Base-by-base conservation (phyloP, 2,797 vertebrate genomes). In the Gadopsis bispinosus region DNA sequence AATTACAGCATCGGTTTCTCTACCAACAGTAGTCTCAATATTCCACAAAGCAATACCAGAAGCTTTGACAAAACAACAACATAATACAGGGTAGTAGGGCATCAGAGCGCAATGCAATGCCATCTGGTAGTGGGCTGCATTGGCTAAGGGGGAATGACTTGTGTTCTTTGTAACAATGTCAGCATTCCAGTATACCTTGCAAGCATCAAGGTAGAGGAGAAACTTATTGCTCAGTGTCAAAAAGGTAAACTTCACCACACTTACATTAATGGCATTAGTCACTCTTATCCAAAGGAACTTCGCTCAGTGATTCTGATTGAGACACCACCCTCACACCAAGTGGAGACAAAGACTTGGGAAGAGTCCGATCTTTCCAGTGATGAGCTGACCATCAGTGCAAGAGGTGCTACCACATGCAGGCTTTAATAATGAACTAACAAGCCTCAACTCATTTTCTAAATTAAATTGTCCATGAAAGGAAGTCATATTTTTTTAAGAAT, bases 331-430 rank as follows among this genome's bases (percentile, higher is more conserved):
- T 85, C 69, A 71, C 66, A 64, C 80, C 50, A 85, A 87, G 75
- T 81, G 54, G 33, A 54, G 53, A 60, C 54, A 61, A 59, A 80
- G 70, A 78, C 70, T 79, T 58, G 31, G 67, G 61, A 29, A 64
- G 69, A 84, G 83, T 86, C 70, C 83, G 68, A 82, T 78, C 64
- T 43, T 75, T 55, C 29, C 37, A 35, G 62, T 80, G 78, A 83
- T 88, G 73, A 66, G 48, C 66, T 77, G 79, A 82, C 65, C 84
- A 77, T 72, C 60, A 83, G 60, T 29, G 59, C 59, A 69, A 69
- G 75, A 77, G 73, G 69, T 72, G 64, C 81, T 76, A 29, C 61
- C 72, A 70, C 11, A 11, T 26, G 83, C 62, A 53, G 64, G 43
- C 61, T 75, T 65, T 14, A 47, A 51, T 66, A 63, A 86, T 77